Conservation (phyloP, 2,797 vertebrate species). For the Parotocinclus haroldoi region DNA sequence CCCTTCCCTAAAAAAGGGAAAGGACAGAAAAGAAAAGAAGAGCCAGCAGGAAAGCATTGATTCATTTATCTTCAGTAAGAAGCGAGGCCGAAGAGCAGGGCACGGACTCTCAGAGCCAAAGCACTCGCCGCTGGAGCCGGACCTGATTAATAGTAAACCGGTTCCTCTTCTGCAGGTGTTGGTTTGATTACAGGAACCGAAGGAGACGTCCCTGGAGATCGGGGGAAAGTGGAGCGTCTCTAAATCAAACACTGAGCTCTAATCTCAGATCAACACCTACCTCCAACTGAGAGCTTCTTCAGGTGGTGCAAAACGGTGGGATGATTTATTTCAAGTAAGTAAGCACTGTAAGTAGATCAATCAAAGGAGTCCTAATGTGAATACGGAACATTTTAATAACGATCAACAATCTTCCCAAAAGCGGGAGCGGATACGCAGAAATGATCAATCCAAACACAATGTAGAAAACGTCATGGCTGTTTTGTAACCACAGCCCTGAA, state of each 20-base stretch:
- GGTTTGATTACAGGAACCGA: conserved; percentile 23
- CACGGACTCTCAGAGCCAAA: conserved; percentile 2
- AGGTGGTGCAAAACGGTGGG: background rate
- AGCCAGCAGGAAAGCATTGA: conserved; percentile 7
- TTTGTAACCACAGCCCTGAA: too few relatives aligned
- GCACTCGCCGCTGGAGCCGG: background rate
- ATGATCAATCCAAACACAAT: too few relatives aligned
- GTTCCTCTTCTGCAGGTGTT: conserved; percentile 17
- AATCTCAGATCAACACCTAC: conserved; percentile 4
- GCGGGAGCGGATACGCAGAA: too few relatives aligned
- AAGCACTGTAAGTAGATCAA: background rate
- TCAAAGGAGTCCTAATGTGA: too few relatives aligned
- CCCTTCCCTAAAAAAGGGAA: too few relatives aligned
- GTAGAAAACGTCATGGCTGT: too few relatives aligned
- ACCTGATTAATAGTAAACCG: conserved; percentile 22
- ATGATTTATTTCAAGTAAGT: background rate
- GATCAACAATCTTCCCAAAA: too few relatives aligned
- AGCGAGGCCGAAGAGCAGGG: conserved; percentile 5
- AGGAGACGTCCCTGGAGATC: conserved; percentile 9
- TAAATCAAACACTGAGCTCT: conserved; percentile 14
- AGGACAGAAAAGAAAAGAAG: background rate
- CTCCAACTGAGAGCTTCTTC: background rate
- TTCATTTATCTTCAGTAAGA: conserved; percentile 24
- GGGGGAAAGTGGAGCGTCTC: conserved; percentile 6
- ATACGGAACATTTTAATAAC: too few relatives aligned